Conservation (phyloP, 2,113 vertebrate genomes). For the Penelope pileata region DNA sequence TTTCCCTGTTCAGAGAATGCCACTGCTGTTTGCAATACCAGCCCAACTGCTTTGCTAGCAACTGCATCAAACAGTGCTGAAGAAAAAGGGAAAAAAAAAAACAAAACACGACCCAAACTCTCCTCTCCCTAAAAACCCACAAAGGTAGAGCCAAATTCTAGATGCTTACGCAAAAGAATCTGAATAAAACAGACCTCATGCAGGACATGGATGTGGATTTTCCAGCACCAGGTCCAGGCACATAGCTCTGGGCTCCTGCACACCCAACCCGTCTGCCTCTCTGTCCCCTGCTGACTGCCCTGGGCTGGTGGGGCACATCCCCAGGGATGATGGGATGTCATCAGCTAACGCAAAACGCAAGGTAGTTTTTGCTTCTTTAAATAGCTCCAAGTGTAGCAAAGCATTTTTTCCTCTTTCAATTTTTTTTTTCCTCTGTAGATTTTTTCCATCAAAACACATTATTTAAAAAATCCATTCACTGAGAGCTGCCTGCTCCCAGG, state of each 20-base stretch:
- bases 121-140: background rate
- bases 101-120: conserved; percentile 2
- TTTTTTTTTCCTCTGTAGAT: conserved; percentile 27
- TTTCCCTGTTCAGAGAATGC: background rate
- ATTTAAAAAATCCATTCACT: background rate
- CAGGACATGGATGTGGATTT: conserved; percentile 12
- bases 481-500: conserved; percentile 8
- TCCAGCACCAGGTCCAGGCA: conserved; percentile 39
- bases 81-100: background rate
- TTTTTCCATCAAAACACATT: conserved; percentile 64
- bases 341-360: background rate
- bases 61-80: background rate
- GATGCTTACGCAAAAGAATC: conserved; percentile 5
- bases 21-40: background rate
- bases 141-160: conserved; percentile 26
- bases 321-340: background rate
- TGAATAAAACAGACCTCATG: background rate
- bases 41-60: background rate
- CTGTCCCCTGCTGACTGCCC: background rate
- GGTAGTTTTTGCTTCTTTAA: conserved; percentile 45
- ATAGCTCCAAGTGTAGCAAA: conserved; percentile 22
- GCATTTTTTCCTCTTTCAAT: conserved; percentile 8
- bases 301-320: background rate
- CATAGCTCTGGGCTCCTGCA: conserved; percentile 1
- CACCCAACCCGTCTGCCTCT: background rate